Base-by-base conservation (phyloP, 2,888 invertebrate species). In the Stenodera caucasica region DNA sequence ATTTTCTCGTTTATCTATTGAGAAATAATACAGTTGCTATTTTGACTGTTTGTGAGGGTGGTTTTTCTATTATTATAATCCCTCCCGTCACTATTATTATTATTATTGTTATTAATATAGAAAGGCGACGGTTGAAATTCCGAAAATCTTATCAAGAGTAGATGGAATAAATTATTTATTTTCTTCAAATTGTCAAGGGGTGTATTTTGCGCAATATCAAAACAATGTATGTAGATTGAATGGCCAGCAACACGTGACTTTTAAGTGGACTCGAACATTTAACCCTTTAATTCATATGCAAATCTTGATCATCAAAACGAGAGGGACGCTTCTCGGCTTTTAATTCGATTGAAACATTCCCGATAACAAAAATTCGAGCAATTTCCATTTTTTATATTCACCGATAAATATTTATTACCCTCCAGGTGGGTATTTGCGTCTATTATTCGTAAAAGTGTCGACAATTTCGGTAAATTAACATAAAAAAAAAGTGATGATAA, bases 41-140 rank as follows among this genome's bases (percentile, higher is more conserved):
- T 75, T 75, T 74, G 74, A 74, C 72, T 72, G 73, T 61, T 69
- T 57, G 66, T 57, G 71, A 72, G 74, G 75, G 73, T 71, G 74
- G 70, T 60, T 54, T 30, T 53, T 49, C 21, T 45, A 45, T 45
- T 45, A 45, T 35, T 35, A 26, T 26, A 6, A 26, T 26, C 26
- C 26, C 26, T 26, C 26, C 7, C 26, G 7, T 26, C 26, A 26
- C 7, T 26, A 26, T 26, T n/a, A 29, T 29, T 29, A 29, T 29
- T 29, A 29, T 29, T 29, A 29, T 29, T 29, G 11, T 32, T 32
- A 32, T 11, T 8, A 32, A 6, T 32, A 35, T 35, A 14, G 30
- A n/a, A 2, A 18, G 15, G 2, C 3, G 45, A 45, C 45, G 11
- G 45, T 45, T 45, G 21, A 3, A 45, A 21, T 21, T 45, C 11